Evolutionary conservation across 2,113 vertebrate species (phyloP).

Genomic region (Herpailurus yagouaroundi): DNA sequence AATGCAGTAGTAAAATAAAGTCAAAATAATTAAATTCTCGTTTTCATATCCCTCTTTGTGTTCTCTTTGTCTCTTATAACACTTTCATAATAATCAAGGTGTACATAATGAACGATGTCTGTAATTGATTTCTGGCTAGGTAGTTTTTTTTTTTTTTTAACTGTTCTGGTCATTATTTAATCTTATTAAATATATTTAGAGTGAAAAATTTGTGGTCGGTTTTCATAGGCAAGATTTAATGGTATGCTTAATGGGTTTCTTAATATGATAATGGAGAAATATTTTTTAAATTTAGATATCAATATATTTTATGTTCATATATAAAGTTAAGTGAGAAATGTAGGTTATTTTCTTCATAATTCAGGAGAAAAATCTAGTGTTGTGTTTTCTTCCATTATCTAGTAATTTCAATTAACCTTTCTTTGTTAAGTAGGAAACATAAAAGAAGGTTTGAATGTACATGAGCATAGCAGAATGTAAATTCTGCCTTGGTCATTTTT

Average conservation of each 20-base stretch:
- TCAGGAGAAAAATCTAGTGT: neutral
- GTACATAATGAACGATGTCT: neutral
- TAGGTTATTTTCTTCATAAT: constrained; percentile 20
- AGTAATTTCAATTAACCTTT: constrained; percentile 16
- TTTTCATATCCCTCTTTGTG: neutral
- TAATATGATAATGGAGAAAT: constrained; percentile 13
- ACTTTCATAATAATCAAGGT: neutral
- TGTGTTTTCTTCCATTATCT: constrained; percentile 21
- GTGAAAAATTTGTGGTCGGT: neutral
- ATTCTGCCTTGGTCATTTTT: neutral
- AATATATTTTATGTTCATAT: constrained; percentile 38
- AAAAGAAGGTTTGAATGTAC: neutral
- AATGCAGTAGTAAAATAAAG: neutral
- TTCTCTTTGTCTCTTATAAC: neutral
- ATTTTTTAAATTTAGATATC: constrained; percentile 10
- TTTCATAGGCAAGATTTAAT: constrained; percentile 38
- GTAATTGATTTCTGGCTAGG: neutral
- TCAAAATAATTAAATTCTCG: neutral
- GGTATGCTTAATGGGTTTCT: constrained; percentile 19
- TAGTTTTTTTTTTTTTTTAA: neutral
- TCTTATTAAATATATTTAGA: neutral
- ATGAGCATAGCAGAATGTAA: neutral
- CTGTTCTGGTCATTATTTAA: neutral
- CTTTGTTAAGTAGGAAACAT: neutral
- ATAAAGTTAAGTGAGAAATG: neutral